A percentile compares a stretch with the other conserved stretches of the same genome.
These are phyloP conservation scores for Lagopus leucura DNA, from an alignment of 2,113 vertebrate genomes.

Conservation along the genomic window DNA sequence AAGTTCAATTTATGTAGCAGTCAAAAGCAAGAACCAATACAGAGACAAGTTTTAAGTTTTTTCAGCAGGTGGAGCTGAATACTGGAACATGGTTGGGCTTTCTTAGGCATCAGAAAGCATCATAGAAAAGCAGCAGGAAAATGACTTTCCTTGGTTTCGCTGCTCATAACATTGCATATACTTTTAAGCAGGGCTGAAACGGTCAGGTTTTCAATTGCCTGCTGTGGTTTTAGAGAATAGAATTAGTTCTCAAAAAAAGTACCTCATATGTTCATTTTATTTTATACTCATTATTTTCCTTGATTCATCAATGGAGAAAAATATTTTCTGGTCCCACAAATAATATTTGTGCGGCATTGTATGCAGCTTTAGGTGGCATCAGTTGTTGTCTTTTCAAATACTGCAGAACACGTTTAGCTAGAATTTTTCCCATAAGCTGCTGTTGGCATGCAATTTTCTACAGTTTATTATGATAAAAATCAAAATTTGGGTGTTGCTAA, in stretches of 20 bases:
- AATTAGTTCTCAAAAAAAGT: not conserved
- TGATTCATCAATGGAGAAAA: not conserved
- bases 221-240: not conserved
- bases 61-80: not conserved
- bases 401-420: not conserved
- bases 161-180: not conserved
- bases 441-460: not conserved
- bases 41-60: not conserved
- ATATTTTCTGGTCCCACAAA: not conserved
- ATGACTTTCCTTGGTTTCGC: not conserved
- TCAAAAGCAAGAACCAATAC: not conserved
- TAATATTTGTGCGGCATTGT: not conserved
- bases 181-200: not conserved
- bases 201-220: not conserved
- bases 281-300: not conserved
- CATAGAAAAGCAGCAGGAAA: not conserved
- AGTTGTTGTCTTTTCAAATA: not conserved
- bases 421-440: not conserved
- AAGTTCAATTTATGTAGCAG: not conserved
- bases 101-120: not conserved
- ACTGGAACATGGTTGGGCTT: not conserved
- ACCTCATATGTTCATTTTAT: not conserved
- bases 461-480: not conserved
- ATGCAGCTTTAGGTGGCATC: not conserved
- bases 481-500: not conserved